Evolutionary conservation across 2,888 invertebrate genomes (phyloP).

Genomic region (Petrophora chlorosata): DNA sequence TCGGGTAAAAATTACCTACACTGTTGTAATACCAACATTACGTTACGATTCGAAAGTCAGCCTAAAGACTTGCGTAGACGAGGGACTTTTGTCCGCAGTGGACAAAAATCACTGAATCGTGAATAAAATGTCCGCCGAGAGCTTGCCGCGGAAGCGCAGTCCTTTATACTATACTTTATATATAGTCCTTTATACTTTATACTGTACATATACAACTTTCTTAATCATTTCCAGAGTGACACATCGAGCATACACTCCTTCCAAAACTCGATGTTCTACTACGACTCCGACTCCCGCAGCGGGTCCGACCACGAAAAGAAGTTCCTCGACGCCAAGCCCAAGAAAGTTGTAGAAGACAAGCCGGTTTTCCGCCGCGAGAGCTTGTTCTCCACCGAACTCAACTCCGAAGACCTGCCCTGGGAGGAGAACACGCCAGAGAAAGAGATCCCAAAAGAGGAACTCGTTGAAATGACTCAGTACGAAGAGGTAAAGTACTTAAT

Average conservation of each 20-base stretch:
- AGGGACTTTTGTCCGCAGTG: too few relatives aligned
- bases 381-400: slow-evolving; percentile 61
- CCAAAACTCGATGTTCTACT: slow-evolving; percentile 50
- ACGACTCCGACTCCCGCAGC: slow-evolving; percentile 69
- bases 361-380: slow-evolving; percentile 50
- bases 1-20: too few relatives aligned
- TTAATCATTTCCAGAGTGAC: slow-evolving; percentile 56
- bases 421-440: slow-evolving; percentile 39
- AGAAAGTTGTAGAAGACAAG: slow-evolving; percentile 48
- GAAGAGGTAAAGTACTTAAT: slow-evolving; percentile 74
- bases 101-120: too few relatives aligned
- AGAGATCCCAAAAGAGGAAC: slow-evolving; percentile 36
- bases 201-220: neutral
- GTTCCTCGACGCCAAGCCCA: slow-evolving; percentile 40
- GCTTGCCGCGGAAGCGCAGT: too few relatives aligned
- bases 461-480: slow-evolving; percentile 68
- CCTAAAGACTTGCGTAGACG: too few relatives aligned
- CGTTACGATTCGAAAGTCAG: too few relatives aligned
- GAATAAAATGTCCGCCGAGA: too few relatives aligned
- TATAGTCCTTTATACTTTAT: too few relatives aligned
- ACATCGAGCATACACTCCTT: slow-evolving; percentile 67
- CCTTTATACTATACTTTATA: too few relatives aligned
- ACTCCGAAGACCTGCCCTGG: slow-evolving; percentile 70
- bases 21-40: too few relatives aligned
- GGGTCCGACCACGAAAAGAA: slow-evolving; percentile 48